Percentiles rank a stretch among this genome's conserved stretches.
phyloP scores from a whole-genome alignment of 2,797 vertebrate genomes.

The Oreochromis mossambicus region DNA sequence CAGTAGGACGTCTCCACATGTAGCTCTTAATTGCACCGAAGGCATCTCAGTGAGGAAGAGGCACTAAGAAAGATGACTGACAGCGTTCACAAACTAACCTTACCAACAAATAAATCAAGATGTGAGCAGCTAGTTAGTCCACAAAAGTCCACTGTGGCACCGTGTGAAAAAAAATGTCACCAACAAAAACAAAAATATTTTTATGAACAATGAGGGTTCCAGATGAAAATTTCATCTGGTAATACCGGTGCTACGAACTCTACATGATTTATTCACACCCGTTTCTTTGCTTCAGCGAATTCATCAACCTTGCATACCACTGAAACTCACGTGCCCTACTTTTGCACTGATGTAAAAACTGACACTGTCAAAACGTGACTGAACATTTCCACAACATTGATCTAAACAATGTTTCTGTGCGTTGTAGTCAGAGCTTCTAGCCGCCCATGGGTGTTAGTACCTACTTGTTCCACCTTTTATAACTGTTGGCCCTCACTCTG shows the following conservation, averaged over 20 bases:
- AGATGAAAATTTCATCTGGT: not conserved
- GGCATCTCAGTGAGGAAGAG: not conserved
- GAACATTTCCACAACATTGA: not conserved
- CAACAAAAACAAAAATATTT: not conserved
- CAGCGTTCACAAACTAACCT: not conserved
- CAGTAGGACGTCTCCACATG: not conserved
- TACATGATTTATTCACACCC: not conserved
- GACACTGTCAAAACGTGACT: not conserved
- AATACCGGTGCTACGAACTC: not conserved
- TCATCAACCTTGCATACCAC: not conserved
- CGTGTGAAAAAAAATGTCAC: not conserved
- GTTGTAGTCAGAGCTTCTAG: not conserved
- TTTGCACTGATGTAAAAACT: not conserved
- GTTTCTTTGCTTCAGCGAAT: not conserved
- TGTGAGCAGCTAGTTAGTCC: not conserved
- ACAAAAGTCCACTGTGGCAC: not conserved
- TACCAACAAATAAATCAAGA: not conserved
- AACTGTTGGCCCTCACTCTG: not conserved
- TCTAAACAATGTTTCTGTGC: not conserved
- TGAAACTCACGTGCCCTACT: not conserved
- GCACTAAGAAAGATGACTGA: not conserved
- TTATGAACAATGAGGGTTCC: not conserved
- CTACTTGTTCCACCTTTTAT: not conserved
- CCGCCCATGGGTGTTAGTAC: not conserved
- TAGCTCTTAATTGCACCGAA: not conserved